Conservation (phyloP, 2,113 vertebrate species). For the Nycticebus coucang region DNA sequence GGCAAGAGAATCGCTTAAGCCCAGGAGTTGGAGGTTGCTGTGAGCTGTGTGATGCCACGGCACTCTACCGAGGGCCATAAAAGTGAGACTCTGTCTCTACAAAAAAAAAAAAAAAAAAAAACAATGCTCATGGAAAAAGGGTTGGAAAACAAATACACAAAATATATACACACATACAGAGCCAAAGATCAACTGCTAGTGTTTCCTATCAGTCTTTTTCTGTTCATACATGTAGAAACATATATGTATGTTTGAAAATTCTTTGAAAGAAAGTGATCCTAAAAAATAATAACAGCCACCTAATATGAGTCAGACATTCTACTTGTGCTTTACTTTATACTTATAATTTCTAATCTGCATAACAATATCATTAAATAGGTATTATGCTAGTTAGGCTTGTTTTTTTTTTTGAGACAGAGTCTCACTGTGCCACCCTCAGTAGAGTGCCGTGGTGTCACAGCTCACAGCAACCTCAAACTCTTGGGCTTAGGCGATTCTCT, state of each 20-base stretch:
- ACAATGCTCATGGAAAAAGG: slow-evolving; percentile 26
- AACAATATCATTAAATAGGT: not conserved
- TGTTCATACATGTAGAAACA: not conserved
- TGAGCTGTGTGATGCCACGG: too few species aligned
- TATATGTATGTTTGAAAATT: not conserved
- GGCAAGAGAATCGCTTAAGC: too few species aligned
- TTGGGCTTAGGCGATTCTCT: too few species aligned
- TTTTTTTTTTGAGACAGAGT: not conserved
- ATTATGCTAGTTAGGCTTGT: not conserved
- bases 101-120: not conserved
- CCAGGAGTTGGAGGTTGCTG: too few species aligned
- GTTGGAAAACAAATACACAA: not conserved
- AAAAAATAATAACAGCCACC: not conserved
- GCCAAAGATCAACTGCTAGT: slow-evolving; percentile 9
- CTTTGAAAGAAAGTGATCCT: not conserved
- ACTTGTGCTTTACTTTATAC: not conserved
- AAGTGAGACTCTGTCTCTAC: too few species aligned
- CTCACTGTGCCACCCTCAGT: too few species aligned
- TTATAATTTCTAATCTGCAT: slow-evolving; percentile 6
- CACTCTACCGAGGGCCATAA: too few species aligned
- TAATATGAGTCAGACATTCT: not conserved
- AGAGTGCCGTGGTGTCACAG: too few species aligned
- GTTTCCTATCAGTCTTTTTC: not conserved
- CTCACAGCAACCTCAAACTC: too few species aligned
- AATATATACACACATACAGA: not conserved